These are phyloP conservation scores for Drosophila setosimentum DNA, from an alignment of 2,888 invertebrate genomes.

Conservation along the genomic window DNA sequence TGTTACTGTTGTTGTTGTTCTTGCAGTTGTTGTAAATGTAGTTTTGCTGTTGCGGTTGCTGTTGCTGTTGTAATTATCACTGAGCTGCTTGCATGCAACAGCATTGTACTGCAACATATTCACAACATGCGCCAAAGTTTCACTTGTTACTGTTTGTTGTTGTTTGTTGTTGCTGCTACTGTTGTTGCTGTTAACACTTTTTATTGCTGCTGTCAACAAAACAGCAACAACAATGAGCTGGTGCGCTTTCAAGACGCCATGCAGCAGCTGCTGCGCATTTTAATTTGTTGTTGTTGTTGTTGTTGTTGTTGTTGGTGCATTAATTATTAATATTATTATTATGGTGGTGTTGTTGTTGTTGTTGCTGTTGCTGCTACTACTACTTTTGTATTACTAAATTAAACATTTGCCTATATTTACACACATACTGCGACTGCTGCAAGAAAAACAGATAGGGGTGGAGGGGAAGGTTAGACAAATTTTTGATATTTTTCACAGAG, in stretches of 20 bases:
- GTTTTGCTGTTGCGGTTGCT: slow-evolving; percentile 34
- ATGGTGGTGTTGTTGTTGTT: slow-evolving; percentile 17
- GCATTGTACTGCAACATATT: slow-evolving; percentile 74
- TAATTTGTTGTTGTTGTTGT: slow-evolving; percentile 18
- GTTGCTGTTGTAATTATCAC: slow-evolving; percentile 53
- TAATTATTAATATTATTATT: slow-evolving; percentile 9
- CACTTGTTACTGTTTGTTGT: slow-evolving; percentile 29
- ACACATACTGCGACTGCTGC: slow-evolving; percentile 49
- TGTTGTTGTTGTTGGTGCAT: slow-evolving; percentile 19
- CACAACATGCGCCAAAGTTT: slow-evolving; percentile 42
- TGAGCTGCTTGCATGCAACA: slow-evolving; percentile 63
- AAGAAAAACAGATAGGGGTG: slow-evolving; percentile 14
- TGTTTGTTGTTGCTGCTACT: slow-evolving; percentile 27
- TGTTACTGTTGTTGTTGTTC: slow-evolving; percentile 37
- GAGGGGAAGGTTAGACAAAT: background rate
- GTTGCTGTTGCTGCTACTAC: slow-evolving; percentile 6
- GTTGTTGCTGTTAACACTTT: slow-evolving; percentile 4
- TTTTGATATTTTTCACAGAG: background rate
- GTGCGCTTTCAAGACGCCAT: slow-evolving; percentile 41
- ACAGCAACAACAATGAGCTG: slow-evolving; percentile 48
- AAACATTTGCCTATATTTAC: slow-evolving; percentile 56
- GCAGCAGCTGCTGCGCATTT: slow-evolving; percentile 42
- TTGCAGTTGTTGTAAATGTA: slow-evolving; percentile 21
- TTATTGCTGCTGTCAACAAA: slow-evolving; percentile 29
- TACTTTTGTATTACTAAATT: slow-evolving; percentile 34